Evolutionary conservation across 1,140 invertebrate species (phyloP).

Genomic region (Drosophila teissieri): DNA sequence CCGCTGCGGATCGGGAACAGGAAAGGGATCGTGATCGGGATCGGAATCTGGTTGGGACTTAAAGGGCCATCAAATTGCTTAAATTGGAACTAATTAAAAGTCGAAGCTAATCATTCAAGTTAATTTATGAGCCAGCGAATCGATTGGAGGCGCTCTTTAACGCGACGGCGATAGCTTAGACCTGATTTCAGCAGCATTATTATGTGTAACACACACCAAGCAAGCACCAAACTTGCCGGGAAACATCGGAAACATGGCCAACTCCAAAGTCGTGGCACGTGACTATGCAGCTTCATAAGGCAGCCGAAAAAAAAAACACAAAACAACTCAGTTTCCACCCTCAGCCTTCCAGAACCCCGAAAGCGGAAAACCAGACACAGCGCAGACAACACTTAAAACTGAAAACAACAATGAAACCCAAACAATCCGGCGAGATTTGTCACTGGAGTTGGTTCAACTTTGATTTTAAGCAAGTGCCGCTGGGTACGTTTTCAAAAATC

Average conservation of each 20-base stretch:
- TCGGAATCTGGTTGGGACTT: no score
- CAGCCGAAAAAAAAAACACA: slow-evolving; percentile 6
- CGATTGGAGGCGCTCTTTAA: slow-evolving; percentile 4
- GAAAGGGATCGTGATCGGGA: no score
- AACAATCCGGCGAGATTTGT: slow-evolving; percentile 10
- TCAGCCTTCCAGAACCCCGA: not conserved
- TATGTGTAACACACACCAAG: slow-evolving; percentile 34
- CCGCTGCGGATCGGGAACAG: not conserved
- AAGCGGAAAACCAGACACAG: slow-evolving; percentile 22
- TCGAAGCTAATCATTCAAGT: not conserved
- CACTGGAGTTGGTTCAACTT: slow-evolving; percentile 50
- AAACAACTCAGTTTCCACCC: not conserved
- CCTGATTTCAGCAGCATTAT: slow-evolving; percentile 17
- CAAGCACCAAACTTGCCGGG: slow-evolving; percentile 22
- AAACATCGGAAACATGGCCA: slow-evolving; percentile 6
- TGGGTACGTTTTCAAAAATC: no score
- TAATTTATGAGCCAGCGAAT: slow-evolving; percentile 1
- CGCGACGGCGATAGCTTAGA: slow-evolving; percentile 12
- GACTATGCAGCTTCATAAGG: slow-evolving; percentile 53
- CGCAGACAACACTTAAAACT: slow-evolving; percentile 55
- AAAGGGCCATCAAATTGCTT: not conserved
- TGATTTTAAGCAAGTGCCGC: not conserved
- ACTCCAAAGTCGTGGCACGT: slow-evolving; percentile 59
- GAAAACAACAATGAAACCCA: slow-evolving; percentile 23
- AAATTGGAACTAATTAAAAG: not conserved